Percentiles rank a stretch among this genome's conserved stretches.
Conservation (phyloP, 2,888 invertebrate genomes). For the Pseudococcus viburni region DNA sequence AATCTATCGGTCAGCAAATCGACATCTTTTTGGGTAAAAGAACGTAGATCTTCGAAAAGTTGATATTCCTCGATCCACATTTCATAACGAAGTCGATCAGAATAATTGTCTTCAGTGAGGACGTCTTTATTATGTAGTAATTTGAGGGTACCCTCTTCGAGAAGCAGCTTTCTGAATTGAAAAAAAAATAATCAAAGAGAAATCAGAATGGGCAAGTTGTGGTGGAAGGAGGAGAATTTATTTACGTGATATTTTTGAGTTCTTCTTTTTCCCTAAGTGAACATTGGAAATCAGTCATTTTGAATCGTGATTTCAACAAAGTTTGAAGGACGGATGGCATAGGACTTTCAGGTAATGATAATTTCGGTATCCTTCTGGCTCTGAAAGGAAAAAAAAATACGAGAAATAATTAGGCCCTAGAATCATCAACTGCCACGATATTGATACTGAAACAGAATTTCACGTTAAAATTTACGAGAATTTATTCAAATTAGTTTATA, state of each 20-base stretch:
- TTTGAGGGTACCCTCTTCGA: not conserved
- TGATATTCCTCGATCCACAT: slow-evolving; percentile 71
- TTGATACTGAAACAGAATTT: not conserved
- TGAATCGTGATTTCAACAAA: not conserved
- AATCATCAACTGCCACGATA: not conserved
- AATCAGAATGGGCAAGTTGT: not conserved
- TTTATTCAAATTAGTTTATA: no score
- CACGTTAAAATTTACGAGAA: not conserved
- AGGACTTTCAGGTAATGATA: not conserved
- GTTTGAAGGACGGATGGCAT: not conserved
- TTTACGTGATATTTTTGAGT: slow-evolving; percentile 4
- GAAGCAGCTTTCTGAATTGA: slow-evolving; percentile 55
- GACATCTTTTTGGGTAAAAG: slow-evolving; percentile 3
- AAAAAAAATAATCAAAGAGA: not conserved
- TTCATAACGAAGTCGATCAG: slow-evolving; percentile 67
- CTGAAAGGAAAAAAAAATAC: not conserved
- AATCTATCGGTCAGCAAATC: slow-evolving; percentile 10
- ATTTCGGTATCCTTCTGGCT: not conserved
- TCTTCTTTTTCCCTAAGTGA: not conserved
- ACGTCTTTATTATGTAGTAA: slow-evolving; percentile 43
- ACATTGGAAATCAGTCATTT: not conserved
- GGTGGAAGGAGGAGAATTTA: not conserved
- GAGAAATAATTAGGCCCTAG: not conserved
- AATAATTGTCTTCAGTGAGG: slow-evolving; percentile 51
- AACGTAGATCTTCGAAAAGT: slow-evolving; percentile 68